Evolutionary conservation across 2,113 vertebrate species (phyloP), one percentile per base, ranked within the genome.

Genomic region (Carassius gibelio): DNA sequence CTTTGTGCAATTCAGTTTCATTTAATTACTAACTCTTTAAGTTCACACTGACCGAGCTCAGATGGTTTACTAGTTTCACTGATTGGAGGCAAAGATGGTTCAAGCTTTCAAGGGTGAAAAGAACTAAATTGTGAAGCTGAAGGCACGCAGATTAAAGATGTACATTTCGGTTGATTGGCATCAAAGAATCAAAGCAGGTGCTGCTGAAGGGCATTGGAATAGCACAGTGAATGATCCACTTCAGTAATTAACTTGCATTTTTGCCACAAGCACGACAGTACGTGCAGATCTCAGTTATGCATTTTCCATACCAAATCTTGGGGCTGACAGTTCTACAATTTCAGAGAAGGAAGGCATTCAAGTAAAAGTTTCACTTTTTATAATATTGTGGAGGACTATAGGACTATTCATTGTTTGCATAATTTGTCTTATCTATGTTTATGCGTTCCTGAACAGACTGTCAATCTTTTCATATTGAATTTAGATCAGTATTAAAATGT

Each of bases 21-120:
- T 85, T 80, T 83, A 85, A 88, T 88, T 81, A 85, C 72, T 69
- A 80, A 42, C 72, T 77, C 71, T 80, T 82, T 87, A 45, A 71
- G 34, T 45, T 75, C 84, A 86, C 84, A 83, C 81, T 84, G 71
- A 87, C 59, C 71, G 74, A 79, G 7, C 26, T 71, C 42, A 77
- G 38, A 85, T 55, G 80, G 30, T 62, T 83, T 78, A 72, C 82
- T 83, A 34, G 14, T 26, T 76, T 72, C 77, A 88, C 45, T 79
- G 75, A 74, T 57, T 82, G 57, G 75, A 80, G 48, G 38, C 36
- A 82, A 30, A 26, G 26, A 26, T 26, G 26, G 26, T 26, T 26
- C 26, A 26, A 26, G 26, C 26, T 26, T 26, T 26, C 19, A 61
- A 78, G 55, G 13, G 75, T 34, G 71, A 82, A 36, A 71, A 30